Base-by-base conservation (phyloP, 2,797 vertebrate genomes). In the Neopelma chrysocephalum region DNA sequence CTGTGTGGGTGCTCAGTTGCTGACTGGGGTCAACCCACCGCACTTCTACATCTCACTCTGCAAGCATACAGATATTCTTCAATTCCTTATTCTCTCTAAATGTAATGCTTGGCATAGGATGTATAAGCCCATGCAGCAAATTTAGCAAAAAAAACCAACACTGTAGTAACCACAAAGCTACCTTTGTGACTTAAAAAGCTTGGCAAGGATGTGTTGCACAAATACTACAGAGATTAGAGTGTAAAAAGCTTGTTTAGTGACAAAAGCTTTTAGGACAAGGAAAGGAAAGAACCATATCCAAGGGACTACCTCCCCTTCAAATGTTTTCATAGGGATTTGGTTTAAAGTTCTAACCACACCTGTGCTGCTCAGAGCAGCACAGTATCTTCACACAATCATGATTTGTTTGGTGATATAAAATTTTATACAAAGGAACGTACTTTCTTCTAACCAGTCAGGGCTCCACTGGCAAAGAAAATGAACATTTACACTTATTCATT, bases 21-120 rank as follows among this genome's bases (percentile, higher is more conserved):
- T 77, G 42, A 23, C 9, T n/a, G 26, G 10, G 5, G 15, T 66
- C 36, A 82, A 43, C 16, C 11, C 38, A 53, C 18, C 23, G 53
- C 15, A 27, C 4, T 25, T 13, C 43, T 51, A 43, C 11, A n/a
- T 4, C 21, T 54, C 34, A 60, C 31, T 38, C 29, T 81, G 36
- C 4, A 11, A 38, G 10, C 27, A 64, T 8, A 71, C 0, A 0
- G 32, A 70, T 45, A 27, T 9, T 51, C 23, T 23, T 62, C 32
- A 58, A 15, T 68, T 34, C 17, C 36, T 45, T 34, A 61, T 65
- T 70, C 9, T 66, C 12, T 50, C 26, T 27, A 66, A n/a, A 87
- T 76, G 36, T 50, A 84, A 64, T 15, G 38, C 3, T 7, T 48
- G 17, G 6, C 38, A 83, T 15, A 50, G 16, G 22, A 82, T 69